Percentiles rank a stretch among this genome's conserved stretches.
These are phyloP conservation scores for Rhinogobius similis DNA, from an alignment of 2,113 vertebrate species.

Conservation along the genomic window DNA sequence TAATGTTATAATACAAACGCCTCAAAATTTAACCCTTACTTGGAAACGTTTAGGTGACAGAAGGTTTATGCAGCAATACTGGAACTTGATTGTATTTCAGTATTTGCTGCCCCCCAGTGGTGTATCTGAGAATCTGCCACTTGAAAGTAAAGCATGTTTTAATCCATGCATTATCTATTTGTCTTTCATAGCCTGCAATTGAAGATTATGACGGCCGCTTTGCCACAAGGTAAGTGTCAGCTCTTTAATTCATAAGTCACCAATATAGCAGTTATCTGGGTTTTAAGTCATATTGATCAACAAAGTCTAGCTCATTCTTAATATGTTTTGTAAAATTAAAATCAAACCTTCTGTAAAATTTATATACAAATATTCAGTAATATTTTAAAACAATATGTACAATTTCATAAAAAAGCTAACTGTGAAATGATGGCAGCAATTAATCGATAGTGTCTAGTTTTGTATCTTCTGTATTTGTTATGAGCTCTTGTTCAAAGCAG, in stretches of 20 bases:
- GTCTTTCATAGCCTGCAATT: constrained; percentile 79
- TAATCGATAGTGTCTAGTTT: background rate
- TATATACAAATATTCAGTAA: background rate
- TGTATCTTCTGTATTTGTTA: constrained; percentile 32
- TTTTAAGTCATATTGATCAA: background rate
- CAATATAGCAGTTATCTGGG: constrained; percentile 26
- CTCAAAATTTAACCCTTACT: background rate
- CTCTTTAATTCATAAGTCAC: constrained; percentile 14
- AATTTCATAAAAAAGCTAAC: too few relatives aligned
- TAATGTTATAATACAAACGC: too few relatives aligned
- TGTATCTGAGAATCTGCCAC: background rate
- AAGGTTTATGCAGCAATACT: background rate
- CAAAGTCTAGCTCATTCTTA: background rate
- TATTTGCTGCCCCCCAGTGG: constrained; percentile 68
- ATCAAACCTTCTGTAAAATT: background rate
- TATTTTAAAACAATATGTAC: background rate
- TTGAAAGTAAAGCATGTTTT: background rate
- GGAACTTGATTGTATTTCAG: constrained; percentile 2
- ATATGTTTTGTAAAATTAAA: background rate
- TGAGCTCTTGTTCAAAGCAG: constrained; percentile 17
- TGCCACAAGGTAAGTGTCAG: constrained; percentile 89
- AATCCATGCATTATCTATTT: constrained; percentile 36
- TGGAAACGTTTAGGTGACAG: background rate
- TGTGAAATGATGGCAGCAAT: background rate
- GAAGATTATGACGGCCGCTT: constrained; percentile 92